phyloP scores from a whole-genome alignment of 2,888 invertebrate genomes.

The Thereva nobilitata region DNA sequence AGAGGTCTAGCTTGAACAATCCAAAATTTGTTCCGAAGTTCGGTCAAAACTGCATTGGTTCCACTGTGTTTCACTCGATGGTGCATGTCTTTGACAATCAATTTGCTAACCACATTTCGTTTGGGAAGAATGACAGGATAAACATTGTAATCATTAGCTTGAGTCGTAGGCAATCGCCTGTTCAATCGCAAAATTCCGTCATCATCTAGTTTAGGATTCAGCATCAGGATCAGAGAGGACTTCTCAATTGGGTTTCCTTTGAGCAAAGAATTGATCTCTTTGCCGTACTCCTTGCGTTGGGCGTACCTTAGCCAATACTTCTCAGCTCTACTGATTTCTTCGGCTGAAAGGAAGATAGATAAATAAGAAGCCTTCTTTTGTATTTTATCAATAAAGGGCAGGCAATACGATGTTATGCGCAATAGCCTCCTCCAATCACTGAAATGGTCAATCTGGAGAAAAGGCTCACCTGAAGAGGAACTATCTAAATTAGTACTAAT shows the following conservation, averaged over 20 bases:
- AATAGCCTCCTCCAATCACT: constrained; percentile 17
- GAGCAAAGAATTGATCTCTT: background rate
- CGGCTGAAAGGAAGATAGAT: background rate
- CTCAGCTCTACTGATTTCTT: constrained; percentile 1
- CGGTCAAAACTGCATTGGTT: background rate
- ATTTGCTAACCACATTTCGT: background rate
- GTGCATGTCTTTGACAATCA: constrained; percentile 2
- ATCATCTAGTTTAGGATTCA: constrained; percentile 28
- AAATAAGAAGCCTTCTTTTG: background rate
- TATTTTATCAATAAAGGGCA: constrained; percentile 5
- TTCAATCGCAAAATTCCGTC: constrained; percentile 22
- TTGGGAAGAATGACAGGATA: constrained; percentile 12
- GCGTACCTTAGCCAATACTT: constrained; percentile 5
- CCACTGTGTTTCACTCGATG: too few relatives aligned
- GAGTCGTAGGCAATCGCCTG: background rate
- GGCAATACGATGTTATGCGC: background rate
- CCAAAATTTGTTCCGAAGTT: background rate
- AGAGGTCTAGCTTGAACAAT: background rate
- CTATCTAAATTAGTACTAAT: background rate
- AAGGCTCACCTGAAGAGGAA: constrained; percentile 3
- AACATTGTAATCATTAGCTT: background rate
- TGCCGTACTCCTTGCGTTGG: background rate
- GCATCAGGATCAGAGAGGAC: constrained; percentile 17
- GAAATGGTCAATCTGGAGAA: background rate
- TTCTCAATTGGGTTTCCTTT: constrained; percentile 19